These are phyloP conservation scores for Alcis repandata DNA, from an alignment of 2,888 invertebrate genomes.

Conservation along the genomic window DNA sequence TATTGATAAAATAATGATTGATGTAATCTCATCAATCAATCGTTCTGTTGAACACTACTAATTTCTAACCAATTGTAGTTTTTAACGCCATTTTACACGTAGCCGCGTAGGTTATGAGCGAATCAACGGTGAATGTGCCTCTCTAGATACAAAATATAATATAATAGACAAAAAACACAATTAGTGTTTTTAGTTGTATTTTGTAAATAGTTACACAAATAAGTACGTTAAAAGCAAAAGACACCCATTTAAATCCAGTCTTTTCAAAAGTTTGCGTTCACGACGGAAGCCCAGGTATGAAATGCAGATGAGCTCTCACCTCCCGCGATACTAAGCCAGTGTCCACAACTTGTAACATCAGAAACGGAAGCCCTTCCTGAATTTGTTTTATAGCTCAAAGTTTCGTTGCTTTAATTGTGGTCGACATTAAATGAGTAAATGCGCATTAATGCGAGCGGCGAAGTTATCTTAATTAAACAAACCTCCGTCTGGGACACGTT, in stretches of 20 bases:
- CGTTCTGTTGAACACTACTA: neutral
- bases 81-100: too few species aligned
- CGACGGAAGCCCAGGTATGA: constrained; percentile 27
- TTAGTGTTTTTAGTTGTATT: too few species aligned
- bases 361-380: constrained; percentile 44
- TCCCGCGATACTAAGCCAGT: constrained; percentile 23
- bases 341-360: constrained; percentile 41
- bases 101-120: too few species aligned
- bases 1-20: constrained; percentile 45
- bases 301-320: constrained; percentile 40
- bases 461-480: constrained; percentile 75
- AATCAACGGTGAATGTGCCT: too few species aligned
- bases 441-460: constrained; percentile 60
- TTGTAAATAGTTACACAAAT: too few species aligned
- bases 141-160: too few species aligned
- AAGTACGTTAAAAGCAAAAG: constrained; percentile 7
- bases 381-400: constrained; percentile 54
- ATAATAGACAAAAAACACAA: too few species aligned
- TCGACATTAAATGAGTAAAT: constrained; percentile 59
- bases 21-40: constrained; percentile 8
- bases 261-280: constrained; percentile 22
- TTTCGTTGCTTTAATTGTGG: constrained; percentile 59
- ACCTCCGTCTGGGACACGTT: constrained; percentile 51
- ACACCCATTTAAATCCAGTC: constrained; percentile 23
- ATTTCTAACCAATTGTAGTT: neutral